Percentiles rank a stretch among this genome's conserved stretches.
Evolutionary conservation across 2,113 vertebrate genomes (phyloP).

Genomic region (Paratilapia polleni): DNA sequence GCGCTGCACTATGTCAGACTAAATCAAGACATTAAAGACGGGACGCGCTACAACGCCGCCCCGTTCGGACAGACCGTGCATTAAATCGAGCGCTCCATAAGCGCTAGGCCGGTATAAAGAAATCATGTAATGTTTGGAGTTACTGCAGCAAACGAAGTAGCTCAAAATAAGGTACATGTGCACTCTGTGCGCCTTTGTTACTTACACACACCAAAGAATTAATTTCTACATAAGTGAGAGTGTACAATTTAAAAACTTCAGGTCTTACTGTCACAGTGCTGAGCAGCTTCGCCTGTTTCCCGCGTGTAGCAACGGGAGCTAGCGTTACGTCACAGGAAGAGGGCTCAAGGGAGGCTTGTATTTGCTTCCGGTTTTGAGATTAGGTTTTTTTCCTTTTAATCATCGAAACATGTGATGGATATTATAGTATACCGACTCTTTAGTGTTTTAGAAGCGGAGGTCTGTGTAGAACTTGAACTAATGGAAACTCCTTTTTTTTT

Average conservation of each 20-base stretch:
- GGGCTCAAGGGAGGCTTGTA: neutral
- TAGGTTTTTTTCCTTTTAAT: neutral
- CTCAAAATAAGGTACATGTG: neutral
- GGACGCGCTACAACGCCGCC: neutral
- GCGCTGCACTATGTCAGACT: accelerated
- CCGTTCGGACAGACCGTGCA: accelerated
- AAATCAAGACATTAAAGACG: neutral
- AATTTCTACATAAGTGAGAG: neutral
- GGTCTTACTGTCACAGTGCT: constrained; percentile 67
- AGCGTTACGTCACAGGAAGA: constrained; percentile 76
- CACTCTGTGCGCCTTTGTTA: accelerated
- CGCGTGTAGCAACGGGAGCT: constrained; percentile 82
- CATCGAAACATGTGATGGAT: neutral
- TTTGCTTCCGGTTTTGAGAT: constrained; percentile 63
- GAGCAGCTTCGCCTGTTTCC: constrained; percentile 75
- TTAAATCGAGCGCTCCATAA: constrained; percentile 25
- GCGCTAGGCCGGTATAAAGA: constrained; percentile 45
- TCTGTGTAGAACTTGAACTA: neutral
- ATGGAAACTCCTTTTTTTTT: neutral
- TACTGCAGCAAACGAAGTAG: neutral
- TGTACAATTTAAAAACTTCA: neutral
- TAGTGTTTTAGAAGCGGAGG: neutral
- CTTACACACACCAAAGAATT: accelerated
- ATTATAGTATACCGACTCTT: neutral
- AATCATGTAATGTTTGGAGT: constrained; percentile 1